phyloP scores from a whole-genome alignment of 2,113 vertebrate genomes.

The Prochilodus magdalenae region DNA sequence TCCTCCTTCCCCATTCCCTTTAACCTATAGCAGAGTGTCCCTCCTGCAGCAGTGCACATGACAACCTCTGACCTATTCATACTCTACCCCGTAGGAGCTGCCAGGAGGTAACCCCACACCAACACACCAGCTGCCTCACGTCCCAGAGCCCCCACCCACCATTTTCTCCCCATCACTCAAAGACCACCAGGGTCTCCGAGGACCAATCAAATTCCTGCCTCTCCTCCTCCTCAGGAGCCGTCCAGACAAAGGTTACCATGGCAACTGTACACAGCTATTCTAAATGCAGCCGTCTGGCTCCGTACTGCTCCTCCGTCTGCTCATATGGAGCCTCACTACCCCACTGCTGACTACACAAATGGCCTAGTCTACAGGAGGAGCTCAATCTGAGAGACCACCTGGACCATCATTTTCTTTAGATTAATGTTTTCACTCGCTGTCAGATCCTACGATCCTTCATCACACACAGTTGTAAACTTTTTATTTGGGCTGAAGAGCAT shows the following conservation, averaged over 20 bases:
- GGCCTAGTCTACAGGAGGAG: not conserved
- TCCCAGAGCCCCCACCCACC: not conserved
- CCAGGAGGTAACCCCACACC: conserved; percentile 27
- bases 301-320: conserved; percentile 19
- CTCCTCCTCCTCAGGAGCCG: conserved; percentile 32
- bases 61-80: not conserved
- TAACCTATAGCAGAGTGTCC: not conserved
- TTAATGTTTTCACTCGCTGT: too few relatives aligned
- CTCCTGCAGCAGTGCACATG: not conserved
- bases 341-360: not conserved
- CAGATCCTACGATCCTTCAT: too few relatives aligned
- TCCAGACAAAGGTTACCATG: conserved; percentile 78
- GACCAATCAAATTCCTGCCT: conserved; percentile 43
- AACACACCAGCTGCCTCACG: conserved; percentile 24
- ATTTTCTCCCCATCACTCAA: conserved; percentile 19
- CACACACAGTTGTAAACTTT: too few relatives aligned
- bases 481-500: too few relatives aligned
- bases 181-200: conserved; percentile 18
- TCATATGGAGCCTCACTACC: not conserved
- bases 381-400: not conserved
- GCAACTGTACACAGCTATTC: conserved; percentile 69
- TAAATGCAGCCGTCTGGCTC: conserved; percentile 16
- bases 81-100: conserved; percentile 10
- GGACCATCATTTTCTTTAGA: too few relatives aligned
- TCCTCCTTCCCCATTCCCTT: not conserved